These are phyloP conservation scores for Manacus vitellinus DNA, from an alignment of 2,113 vertebrate genomes.

Conservation along the genomic window DNA sequence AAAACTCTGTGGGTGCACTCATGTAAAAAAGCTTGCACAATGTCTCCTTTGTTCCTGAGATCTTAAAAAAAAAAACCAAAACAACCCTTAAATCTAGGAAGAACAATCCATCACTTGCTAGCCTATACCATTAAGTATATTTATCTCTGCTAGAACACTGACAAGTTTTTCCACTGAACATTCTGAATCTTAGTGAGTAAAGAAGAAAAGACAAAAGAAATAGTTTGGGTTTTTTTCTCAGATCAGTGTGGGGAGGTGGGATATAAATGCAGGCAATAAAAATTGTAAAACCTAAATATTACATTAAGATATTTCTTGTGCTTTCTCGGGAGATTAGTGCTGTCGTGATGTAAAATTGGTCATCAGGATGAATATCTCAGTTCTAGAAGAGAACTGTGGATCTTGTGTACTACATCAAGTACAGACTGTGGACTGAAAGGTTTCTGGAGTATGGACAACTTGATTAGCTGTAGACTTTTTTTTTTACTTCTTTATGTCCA, in stretches of 20 bases:
- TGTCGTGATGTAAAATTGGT: neutral
- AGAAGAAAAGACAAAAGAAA: neutral
- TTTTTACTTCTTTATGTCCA: neutral
- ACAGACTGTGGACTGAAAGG: neutral
- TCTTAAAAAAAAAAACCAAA: neutral
- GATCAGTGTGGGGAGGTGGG: rapidly evolving
- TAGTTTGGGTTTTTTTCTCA: neutral
- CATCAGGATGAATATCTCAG: neutral
- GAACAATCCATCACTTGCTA: neutral
- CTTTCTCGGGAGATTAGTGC: neutral
- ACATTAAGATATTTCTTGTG: neutral
- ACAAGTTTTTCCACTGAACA: neutral
- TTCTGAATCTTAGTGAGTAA: neutral
- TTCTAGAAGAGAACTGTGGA: neutral
- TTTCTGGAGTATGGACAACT: neutral
- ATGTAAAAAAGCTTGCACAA: neutral
- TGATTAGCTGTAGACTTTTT: neutral
- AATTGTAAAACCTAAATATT: neutral
- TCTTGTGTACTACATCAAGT: neutral
- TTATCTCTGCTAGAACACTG: neutral
- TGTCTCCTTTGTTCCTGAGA: neutral
- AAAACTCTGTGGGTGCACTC: neutral
- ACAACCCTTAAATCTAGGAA: neutral
- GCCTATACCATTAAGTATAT: neutral
- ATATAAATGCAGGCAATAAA: neutral